Percentiles rank a stretch among this genome's conserved stretches.
phyloP scores from a whole-genome alignment of 2,888 invertebrate genomes.

The Philereme transversata region DNA sequence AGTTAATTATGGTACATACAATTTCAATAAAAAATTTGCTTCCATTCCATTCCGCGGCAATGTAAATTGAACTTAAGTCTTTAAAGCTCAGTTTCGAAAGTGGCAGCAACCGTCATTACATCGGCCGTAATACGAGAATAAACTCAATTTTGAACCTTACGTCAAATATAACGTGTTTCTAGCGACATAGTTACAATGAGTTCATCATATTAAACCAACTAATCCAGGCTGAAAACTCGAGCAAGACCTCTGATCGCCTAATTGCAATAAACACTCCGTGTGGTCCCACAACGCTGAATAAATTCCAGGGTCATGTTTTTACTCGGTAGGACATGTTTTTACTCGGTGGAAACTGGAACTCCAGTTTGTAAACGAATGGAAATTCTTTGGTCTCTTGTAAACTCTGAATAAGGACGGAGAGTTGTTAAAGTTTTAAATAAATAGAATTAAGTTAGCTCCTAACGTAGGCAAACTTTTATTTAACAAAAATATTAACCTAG shows the following conservation, averaged over 20 bases:
- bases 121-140: no score
- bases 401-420: constrained; percentile 46
- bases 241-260: constrained; percentile 53
- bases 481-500: background rate
- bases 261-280: constrained; percentile 74
- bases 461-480: background rate
- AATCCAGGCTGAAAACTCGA: no score
- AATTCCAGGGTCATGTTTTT: constrained; percentile 68
- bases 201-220: no score
- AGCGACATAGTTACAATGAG: no score
- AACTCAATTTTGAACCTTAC: no score
- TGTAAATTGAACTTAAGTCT: no score
- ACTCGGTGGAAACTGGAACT: constrained; percentile 56
- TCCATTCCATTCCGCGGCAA: no score
- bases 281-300: constrained; percentile 58
- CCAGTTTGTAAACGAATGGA: constrained; percentile 54
- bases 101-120: no score
- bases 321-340: constrained; percentile 65
- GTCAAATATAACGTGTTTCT: no score
- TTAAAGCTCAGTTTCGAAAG: no score
- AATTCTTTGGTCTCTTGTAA: constrained; percentile 56
- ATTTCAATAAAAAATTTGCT: no score
- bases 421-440: constrained; percentile 4
- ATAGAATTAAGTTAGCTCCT: background rate
- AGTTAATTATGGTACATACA: no score